Base-by-base conservation (phyloP, 2,113 vertebrate genomes). In the Nothobranchius furzeri region DNA sequence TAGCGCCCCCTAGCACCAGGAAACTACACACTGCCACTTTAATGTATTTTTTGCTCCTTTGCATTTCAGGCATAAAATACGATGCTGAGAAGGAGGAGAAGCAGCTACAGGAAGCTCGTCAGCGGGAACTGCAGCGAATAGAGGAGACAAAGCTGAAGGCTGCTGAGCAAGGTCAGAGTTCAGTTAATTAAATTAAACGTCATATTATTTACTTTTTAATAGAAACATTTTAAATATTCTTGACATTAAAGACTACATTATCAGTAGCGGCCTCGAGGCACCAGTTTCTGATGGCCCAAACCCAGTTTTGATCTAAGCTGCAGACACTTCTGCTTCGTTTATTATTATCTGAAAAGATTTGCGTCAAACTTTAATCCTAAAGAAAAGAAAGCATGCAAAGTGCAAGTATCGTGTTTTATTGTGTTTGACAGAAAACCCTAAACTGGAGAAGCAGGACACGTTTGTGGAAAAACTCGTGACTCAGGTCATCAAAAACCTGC, bases 401-500 rank as follows among this genome's bases (percentile, higher is more conserved):
- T 40, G 6, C 17, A 30, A 8, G 11, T 49, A 11, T 71, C 25
- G 60, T 36, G 1, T 65, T 62, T 63, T 9, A 47, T 20, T 78
- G 3, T 78, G 14, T 88, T 74, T 76, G 24, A 75, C 92, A 99
- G 98, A 96, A 72, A 94, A 96, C 76, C 91, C 85, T 9, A 86
- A 70, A 54, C 60, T 87, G 15, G 95, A 97, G 78, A 97, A 96
- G 68, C 97, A 96, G 78, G 96, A 98, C 82, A 96, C 94, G 12
- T 99, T 99, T 84, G 85, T 95, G 76, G 98, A 99, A 92, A 99
- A 99, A 80, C 89, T 99, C 78, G 88, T 97, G 65, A 98, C 97
- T 80, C 98, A 99, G 87, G 95, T 99, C 75, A 98, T 99, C 83
- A 98, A 97, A 93, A 99, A 99, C 92, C 93, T 99, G 78, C 96